A percentile compares a stretch with the other conserved stretches of the same genome.
These are phyloP conservation scores for Epinephelus malabaricus DNA, from an alignment of 2,797 vertebrate species.

Conservation along the genomic window DNA sequence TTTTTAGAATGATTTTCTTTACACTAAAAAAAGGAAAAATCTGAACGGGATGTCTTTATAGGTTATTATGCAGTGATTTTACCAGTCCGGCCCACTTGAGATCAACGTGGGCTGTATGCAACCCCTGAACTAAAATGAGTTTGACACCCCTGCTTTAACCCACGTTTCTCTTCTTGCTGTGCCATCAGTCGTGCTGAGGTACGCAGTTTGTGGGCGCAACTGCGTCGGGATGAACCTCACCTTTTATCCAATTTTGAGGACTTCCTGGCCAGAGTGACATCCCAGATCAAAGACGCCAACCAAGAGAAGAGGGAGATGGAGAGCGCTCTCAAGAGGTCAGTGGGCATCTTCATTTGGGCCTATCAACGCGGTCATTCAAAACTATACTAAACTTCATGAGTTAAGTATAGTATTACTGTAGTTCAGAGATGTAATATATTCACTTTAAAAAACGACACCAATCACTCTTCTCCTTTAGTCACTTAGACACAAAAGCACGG, in stretches of 20 bases:
- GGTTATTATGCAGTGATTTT: too few relatives aligned
- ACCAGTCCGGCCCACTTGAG: too few relatives aligned
- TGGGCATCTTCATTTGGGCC: neutral
- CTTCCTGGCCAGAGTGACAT: slow-evolving; percentile 90
- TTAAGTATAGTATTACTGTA: too few relatives aligned
- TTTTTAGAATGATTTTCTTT: too few relatives aligned
- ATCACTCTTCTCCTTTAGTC: too few relatives aligned
- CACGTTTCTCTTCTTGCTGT: neutral
- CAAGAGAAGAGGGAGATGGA: slow-evolving; percentile 93
- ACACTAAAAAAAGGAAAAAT: too few relatives aligned
- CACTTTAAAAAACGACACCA: too few relatives aligned
- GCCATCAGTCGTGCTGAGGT: slow-evolving; percentile 87
- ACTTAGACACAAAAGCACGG: too few relatives aligned
- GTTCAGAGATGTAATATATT: too few relatives aligned
- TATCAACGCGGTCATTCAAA: neutral
- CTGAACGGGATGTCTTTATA: too few relatives aligned
- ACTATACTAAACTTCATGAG: too few relatives aligned
- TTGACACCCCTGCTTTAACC: neutral
- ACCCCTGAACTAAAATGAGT: neutral
- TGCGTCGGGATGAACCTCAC: slow-evolving; percentile 90
- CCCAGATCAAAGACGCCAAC: slow-evolving; percentile 91
- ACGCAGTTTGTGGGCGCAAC: slow-evolving; percentile 90
- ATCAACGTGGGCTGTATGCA: too few relatives aligned
- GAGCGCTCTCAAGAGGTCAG: slow-evolving; percentile 89
- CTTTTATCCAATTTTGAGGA: slow-evolving; percentile 94